Base-by-base conservation (phyloP, 2,113 vertebrate species). In the Labeo rohita region DNA sequence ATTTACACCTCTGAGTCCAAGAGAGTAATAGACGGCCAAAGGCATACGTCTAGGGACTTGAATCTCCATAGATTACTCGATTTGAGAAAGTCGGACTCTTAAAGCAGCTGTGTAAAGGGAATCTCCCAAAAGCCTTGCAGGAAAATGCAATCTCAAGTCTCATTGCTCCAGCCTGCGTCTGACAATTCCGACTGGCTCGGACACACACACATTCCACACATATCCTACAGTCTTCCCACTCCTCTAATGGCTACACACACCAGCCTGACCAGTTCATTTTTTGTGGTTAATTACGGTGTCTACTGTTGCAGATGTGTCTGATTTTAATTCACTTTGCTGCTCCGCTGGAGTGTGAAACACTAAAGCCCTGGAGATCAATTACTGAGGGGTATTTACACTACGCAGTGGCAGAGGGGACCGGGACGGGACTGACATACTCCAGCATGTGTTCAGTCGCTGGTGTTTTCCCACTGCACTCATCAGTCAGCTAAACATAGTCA, bases 331-430 rank as follows among this genome's bases (percentile, higher is more conserved):
- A 90, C 85, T 89, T 90, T 87, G 63, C 86, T 87, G 89, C 89
- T 89, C 86, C 82, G 80, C 83, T 89, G 85, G 85, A 90, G 88
- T 90, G 90, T 74, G 89, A 89, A 86, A 82, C 85, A 80, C 79
- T 89, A 89, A 90, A 89, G 88, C 92, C 87, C 88, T 76, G 84
- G 90, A 92, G 91, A 93, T 93, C 90, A 93, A 93, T 94, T 94
- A 93, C 91, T 91, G 90, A 93, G 90, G 90, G 89, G 89, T 93
- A 92, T 92, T 94, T 93, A 93, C 91, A 92, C 89, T 80, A 84
- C 61, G 79, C 75, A 83, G 82, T 87, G 88, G 78, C 84, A 79
- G 78, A 77, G 13, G 86, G 50, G 84, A 76, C 18, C 74, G 2
- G 68, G 79, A 72, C 10, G n/a, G 28, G 36, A 9, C 61, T 80